Evolutionary conservation across 2,113 vertebrate genomes (phyloP).

Genomic region (Microcebus tavaratra): DNA sequence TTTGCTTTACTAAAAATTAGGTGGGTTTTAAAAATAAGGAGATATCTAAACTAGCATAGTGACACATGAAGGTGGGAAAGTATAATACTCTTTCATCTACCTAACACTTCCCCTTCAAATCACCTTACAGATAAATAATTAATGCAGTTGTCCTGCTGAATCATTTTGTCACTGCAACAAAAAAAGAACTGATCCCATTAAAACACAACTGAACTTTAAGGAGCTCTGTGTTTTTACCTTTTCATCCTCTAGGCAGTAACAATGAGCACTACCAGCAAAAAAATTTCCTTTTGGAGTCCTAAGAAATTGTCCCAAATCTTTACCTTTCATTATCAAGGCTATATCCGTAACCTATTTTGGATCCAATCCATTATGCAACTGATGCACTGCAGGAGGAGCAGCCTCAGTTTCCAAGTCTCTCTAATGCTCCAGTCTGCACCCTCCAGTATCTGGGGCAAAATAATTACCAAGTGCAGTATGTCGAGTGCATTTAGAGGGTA

Average conservation of each 20-base stretch:
- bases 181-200: conserved; percentile 30
- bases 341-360: neutral
- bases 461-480: neutral
- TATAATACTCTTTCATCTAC: conserved; percentile 18
- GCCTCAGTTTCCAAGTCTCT: conserved; percentile 11
- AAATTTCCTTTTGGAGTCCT: neutral
- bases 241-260: conserved; percentile 12
- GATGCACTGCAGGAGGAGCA: neutral
- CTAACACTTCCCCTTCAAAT: conserved; percentile 57
- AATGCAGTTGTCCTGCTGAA: neutral
- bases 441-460: conserved; percentile 1
- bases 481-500: neutral
- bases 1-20: conserved; percentile 51
- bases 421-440: neutral
- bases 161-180: conserved; percentile 44
- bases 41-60: neutral
- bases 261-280: conserved; percentile 25
- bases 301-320: conserved; percentile 46
- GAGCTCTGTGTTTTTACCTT: neutral
- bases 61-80: neutral
- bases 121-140: conserved; percentile 34
- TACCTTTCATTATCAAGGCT: conserved; percentile 47
- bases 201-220: conserved; percentile 47
- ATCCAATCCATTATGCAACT: neutral
- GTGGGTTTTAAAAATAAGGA: neutral